phyloP scores from a whole-genome alignment of 2,888 invertebrate species.

The Callyntrura sp. region DNA sequence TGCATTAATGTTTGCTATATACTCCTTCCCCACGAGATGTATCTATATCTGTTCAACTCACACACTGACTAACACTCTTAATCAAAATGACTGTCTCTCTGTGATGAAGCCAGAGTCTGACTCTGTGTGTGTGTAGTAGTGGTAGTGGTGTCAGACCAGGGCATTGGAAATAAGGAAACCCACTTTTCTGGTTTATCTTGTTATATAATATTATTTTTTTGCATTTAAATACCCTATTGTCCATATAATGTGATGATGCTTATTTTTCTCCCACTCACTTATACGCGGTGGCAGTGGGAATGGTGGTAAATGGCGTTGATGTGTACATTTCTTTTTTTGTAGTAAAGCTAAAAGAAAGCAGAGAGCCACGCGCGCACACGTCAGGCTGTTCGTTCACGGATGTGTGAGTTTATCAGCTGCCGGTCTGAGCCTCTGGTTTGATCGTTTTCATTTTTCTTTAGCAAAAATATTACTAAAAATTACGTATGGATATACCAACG shows the following conservation, averaged over 20 bases:
- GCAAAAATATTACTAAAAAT: conserved; percentile 32
- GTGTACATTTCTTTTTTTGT: conserved; percentile 15
- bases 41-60: conserved; percentile 1
- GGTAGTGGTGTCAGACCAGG: conserved; percentile 3
- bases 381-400: conserved; percentile 71
- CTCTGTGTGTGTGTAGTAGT: too few relatives aligned
- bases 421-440: conserved; percentile 38
- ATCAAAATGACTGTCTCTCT: too few relatives aligned
- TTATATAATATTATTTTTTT: conserved; percentile 49
- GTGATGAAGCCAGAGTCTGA: too few relatives aligned
- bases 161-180: conserved; percentile 43
- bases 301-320: conserved; percentile 20
- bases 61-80: too few relatives aligned
- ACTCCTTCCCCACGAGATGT: not conserved
- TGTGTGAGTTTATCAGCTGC: conserved; percentile 76
- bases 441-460: conserved; percentile 40
- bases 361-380: conserved; percentile 58
- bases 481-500: not conserved
- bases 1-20: too few relatives aligned
- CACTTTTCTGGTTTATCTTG: conserved; percentile 46
- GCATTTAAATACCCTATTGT: conserved; percentile 13
- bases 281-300: not conserved
- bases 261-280: too few relatives aligned
- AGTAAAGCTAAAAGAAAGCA: conserved; percentile 19
- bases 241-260: too few relatives aligned